These are phyloP conservation scores for Lacerta viridis DNA, from an alignment of 2,797 vertebrate genomes.

Conservation along the genomic window DNA sequence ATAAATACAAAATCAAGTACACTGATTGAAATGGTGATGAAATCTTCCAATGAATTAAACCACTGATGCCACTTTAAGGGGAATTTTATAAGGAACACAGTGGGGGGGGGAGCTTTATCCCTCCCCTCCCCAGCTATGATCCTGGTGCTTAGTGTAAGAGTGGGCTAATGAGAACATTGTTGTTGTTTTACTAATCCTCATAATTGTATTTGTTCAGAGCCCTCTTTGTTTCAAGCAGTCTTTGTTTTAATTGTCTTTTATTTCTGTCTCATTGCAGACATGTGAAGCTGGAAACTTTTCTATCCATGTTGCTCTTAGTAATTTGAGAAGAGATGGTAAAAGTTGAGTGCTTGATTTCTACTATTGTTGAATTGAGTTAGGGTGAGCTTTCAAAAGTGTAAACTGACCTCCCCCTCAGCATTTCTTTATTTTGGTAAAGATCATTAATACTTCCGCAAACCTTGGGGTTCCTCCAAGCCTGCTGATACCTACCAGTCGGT, in stretches of 20 bases:
- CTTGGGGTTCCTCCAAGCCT: background rate
- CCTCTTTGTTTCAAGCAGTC: background rate
- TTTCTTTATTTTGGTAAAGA: background rate
- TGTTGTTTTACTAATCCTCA: too few species aligned
- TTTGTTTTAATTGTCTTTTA: slow-evolving; percentile 33
- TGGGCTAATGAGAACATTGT: too few species aligned
- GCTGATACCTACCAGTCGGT: background rate
- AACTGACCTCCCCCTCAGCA: background rate
- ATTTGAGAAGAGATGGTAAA: slow-evolving; percentile 85
- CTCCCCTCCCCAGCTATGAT: too few species aligned
- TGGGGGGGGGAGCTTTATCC: too few species aligned
- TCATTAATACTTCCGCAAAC: background rate
- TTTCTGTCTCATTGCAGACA: slow-evolving; percentile 80
- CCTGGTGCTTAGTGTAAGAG: too few species aligned
- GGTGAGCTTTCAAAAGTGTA: background rate
- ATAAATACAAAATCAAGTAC: background rate
- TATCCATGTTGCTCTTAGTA: slow-evolving; percentile 87
- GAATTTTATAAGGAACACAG: too few species aligned
- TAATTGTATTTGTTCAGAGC: background rate
- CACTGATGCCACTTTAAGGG: too few species aligned
- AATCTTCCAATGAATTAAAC: slow-evolving; percentile 6
- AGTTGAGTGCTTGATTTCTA: slow-evolving; percentile 49
- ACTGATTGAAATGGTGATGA: background rate
- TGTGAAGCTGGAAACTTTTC: slow-evolving; percentile 93
- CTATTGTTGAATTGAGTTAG: slow-evolving; percentile 25